Base-by-base conservation (phyloP, 2,113 vertebrate genomes). In the Tetrao urogallus region DNA sequence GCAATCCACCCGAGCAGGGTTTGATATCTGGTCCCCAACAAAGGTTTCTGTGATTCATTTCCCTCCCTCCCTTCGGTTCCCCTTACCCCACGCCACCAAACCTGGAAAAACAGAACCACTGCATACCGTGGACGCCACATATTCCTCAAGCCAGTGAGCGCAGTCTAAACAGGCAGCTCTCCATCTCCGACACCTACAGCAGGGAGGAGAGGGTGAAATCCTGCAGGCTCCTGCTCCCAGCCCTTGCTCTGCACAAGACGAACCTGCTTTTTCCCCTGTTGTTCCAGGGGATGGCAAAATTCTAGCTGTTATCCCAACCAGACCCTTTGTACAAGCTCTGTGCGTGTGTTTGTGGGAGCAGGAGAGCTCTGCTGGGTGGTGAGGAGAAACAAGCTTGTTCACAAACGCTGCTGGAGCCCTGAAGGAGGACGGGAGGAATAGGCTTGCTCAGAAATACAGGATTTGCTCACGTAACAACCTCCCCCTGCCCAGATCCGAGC, bases 131-230 rank as follows among this genome's bases (percentile, higher is more conserved):
- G 95, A 88, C 81, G 91, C 96, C 90, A 96, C 86, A 84, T 97
- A 92, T 91, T 96, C 95, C 95, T 95, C 96, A 97, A 95, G 95
- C 94, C 92, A 96, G 58, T 96, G 94, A 96, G 92, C 85, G 6
- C 95, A 96, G 96, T 95, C 96, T 97, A 97, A 97, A 97, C 96
- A 96, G 93, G 43, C 82, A 72, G 85, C 65, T 90, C 82, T 63
- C 19, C 93, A 77, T 50, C 89, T 64, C 89, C 10, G 82, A 48
- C 83, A 91, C 90, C 90, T 83, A 21, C 85, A 36, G 1, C 36
- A 16, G 67, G 38, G 25, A 69, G 60, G 47, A 75, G 73, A 77
- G 88, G 72, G n/a, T 11, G n/a, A 36, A 67, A 71, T 36, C 58
- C 54, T 14, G 0, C 24, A 1, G 43, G 19, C 18, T 90, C 3